Evolutionary conservation across 2,797 vertebrate genomes (phyloP), one percentile per base, ranked within the genome.

Genomic region (Limosa lapponica): DNA sequence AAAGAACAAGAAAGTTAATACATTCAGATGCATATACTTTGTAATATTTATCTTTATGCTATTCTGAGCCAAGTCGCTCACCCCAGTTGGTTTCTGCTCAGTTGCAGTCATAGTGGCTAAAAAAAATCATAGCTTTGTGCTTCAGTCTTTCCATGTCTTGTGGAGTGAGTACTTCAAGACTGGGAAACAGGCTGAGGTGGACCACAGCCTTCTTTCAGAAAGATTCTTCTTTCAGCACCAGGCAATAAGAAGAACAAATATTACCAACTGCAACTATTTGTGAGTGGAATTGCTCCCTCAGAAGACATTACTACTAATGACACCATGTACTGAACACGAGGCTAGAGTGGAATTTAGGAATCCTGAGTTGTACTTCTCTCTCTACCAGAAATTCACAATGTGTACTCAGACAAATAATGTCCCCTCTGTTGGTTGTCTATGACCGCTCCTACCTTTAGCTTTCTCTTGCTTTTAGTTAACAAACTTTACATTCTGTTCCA

Each of bases 121-220:
- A 65, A 57, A 73, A 44, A 66, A 28, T 13, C 8, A 69, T 8
- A 77, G 5, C 10, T 93, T 39, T 39, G 4, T 82, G 34, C 22
- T 19, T 91, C 46, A 20, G 8, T 54, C 43, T 44, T 88, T 64
- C 13, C 6, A 64, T 87, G 36, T 17, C 16, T 25, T 75, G 7
- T 18, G 30, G n/a, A 77, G 14, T 0, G 0, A 70, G 5, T 78
- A n/a, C 22, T 78, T 16, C 5, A 61, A 55, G 36, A 69, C 25
- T 32, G 58, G 12, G 78, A 39, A 88, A 67, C 7, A 66, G 77
- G 2, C 34, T 71, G 46, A 54, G 10, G 43, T 9, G 55, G 69
- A 70, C 36, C 49, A 59, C 24, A 61, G 18, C 8, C 22, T 58
- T 37, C 23, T 48, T 48, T 48, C 46, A 48, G 46, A 48, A 48